Evolutionary conservation across 2,113 vertebrate species (phyloP), one percentile per base, ranked within the genome.

Genomic region (Mustela nigripes): DNA sequence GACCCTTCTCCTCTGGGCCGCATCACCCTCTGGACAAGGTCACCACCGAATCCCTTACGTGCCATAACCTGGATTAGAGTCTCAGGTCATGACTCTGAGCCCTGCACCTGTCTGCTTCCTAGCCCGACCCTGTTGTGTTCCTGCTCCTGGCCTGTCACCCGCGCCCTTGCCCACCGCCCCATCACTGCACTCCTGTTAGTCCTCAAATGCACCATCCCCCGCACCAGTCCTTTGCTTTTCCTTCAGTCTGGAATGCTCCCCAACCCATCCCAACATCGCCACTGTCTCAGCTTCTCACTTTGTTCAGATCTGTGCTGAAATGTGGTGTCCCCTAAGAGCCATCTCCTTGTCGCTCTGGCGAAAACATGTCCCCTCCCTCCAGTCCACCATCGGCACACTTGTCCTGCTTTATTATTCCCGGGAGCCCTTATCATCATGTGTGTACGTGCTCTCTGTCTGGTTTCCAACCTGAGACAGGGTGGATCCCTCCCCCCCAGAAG

Each of bases 151-250:
- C 60, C 58, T 21, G 26, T 19, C 42, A 2, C 26, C 5, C 0
- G 2, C 4, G 22, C 53, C 33, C 63, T 33, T 56, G 36, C 24
- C 39, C 39, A n/a, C 6, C 39, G 14, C n/a, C 22, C 63, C 18
- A 5, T 10, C 26, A 1, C 71, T 0, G 1, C 48, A 26, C 14
- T 14, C 8, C 22, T 36, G 56, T 78, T 74, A 2, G 48, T 69
- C 28, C 45, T 67, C 60, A 58, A 24, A 45, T 9, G 15, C 42
- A 28, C 42, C 73, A 33, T 6, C 21, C 48, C 16, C 12, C 31
- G 2, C 0, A 4, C 28, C n/a, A 4, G 0, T 24, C 26, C 26
- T 15, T 60, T 2, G 4, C 45, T 63, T 31, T 53, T 18, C n/a
- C 65, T 31, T 18, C 82, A 15, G 16, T 48, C 48, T 26, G 4